Evolutionary conservation across 2,797 vertebrate genomes (phyloP).

Genomic region (Falco naumanni): DNA sequence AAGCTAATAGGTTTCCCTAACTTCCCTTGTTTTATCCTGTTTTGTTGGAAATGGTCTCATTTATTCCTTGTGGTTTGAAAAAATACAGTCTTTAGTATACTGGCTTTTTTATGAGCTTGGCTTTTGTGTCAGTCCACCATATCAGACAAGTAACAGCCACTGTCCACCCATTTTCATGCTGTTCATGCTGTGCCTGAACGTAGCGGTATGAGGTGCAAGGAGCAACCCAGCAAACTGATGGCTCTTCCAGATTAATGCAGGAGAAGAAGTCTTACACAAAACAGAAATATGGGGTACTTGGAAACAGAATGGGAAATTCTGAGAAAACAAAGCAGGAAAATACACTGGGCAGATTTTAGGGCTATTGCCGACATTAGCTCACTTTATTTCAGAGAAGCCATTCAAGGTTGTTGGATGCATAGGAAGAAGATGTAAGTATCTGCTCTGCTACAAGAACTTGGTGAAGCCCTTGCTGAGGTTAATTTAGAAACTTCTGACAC

Average conservation of each 20-base stretch:
- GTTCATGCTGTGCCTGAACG: background rate
- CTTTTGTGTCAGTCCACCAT: background rate
- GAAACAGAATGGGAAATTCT: constrained; percentile 21
- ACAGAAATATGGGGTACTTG: background rate
- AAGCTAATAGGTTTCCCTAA: background rate
- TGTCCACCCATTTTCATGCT: background rate
- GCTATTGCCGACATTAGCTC: background rate
- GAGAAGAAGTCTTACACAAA: background rate
- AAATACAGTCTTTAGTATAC: background rate
- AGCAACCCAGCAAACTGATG: background rate
- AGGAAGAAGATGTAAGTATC: background rate
- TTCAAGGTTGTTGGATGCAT: background rate
- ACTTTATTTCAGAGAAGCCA: background rate
- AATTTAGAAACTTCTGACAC: background rate
- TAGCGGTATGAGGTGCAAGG: background rate
- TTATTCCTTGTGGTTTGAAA: background rate
- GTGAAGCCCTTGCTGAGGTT: background rate
- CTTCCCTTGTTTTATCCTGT: background rate
- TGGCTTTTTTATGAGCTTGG: background rate
- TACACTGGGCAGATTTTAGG: background rate
- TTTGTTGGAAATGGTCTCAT: background rate
- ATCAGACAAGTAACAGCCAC: background rate
- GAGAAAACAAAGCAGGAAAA: background rate
- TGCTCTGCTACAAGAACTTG: background rate
- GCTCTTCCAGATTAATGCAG: background rate